Conservation (phyloP, 2,113 vertebrate genomes). For the Psophia crepitans region DNA sequence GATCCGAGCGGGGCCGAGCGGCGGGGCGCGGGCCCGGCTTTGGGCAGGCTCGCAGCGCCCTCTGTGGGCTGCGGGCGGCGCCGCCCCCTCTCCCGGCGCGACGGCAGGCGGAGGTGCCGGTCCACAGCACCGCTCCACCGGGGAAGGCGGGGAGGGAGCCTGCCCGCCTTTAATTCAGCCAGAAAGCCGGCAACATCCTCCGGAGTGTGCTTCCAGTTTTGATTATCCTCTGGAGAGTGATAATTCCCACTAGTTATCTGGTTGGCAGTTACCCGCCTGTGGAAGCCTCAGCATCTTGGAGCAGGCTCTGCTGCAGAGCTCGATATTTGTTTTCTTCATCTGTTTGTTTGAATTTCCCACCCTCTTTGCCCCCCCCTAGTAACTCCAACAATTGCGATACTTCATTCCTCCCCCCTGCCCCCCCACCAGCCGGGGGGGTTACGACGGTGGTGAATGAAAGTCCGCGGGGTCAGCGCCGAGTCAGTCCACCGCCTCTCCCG, state of each 20-base stretch:
- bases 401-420: background rate
- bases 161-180: background rate
- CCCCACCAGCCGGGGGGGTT: background rate
- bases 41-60: conserved; percentile 72
- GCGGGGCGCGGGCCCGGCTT: background rate
- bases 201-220: background rate
- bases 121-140: background rate
- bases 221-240: background rate
- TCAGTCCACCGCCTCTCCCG: background rate
- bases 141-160: background rate
- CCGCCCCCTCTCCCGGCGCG: background rate
- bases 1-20: background rate
- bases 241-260: background rate
- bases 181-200: background rate
- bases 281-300: background rate
- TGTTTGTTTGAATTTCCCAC: background rate
- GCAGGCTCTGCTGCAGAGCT: background rate
- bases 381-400: background rate
- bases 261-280: background rate
- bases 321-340: background rate
- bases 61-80: conserved; percentile 63
- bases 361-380: rapidly evolving
- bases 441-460: background rate
- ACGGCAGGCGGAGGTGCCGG: background rate
- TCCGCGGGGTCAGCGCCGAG: background rate